Base-by-base conservation (phyloP, 2,888 invertebrate species). In the Megamerina dolium region DNA sequence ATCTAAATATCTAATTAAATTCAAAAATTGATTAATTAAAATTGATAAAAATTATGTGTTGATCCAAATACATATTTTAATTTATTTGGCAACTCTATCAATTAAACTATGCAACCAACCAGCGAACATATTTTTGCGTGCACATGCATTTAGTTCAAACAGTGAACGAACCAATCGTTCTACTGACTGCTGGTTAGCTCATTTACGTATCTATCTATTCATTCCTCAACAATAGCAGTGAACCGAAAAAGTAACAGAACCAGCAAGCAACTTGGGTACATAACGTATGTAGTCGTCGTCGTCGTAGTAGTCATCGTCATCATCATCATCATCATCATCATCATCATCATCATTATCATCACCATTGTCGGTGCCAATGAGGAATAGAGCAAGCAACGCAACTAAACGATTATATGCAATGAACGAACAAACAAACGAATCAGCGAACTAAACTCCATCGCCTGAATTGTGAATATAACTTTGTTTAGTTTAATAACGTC, bases 401-500 rank as follows among this genome's bases (percentile, higher is more conserved):
- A 36, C 5, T 5, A 13, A 13, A 12, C 20, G n/a, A n/a, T n/a
- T n/a, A n/a, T n/a, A n/a, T n/a, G n/a, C n/a, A n/a, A n/a, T 14
- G 13, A 41, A 34, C 41, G 4, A 35, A 35, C 21, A 8, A 13
- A 21, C 35, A 35, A 19, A 12, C 10, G n/a, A 20, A 18, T 13
- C n/a, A 18, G 23, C 36, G 23, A 37, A 42, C 10, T 31, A 37
- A 21, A 36, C 27, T 27, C 27, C 27, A 23, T n/a, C 36, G 12
- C 31, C 20, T 35, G 42, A 42, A 42, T 36, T 30, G 18, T 33
- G 27, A 31, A 41, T 16, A 36, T 23, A 20, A 18, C 27, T 36
- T 38, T 34, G 43, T 40, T 42, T 37, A 56, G 55, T 56, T 54
- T 50, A 53, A 49, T 49, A 54, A 43, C 52, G 51, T 50, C 51